These are phyloP conservation scores for Bombylius discolor DNA, from an alignment of 2,888 invertebrate genomes.

Conservation along the genomic window DNA sequence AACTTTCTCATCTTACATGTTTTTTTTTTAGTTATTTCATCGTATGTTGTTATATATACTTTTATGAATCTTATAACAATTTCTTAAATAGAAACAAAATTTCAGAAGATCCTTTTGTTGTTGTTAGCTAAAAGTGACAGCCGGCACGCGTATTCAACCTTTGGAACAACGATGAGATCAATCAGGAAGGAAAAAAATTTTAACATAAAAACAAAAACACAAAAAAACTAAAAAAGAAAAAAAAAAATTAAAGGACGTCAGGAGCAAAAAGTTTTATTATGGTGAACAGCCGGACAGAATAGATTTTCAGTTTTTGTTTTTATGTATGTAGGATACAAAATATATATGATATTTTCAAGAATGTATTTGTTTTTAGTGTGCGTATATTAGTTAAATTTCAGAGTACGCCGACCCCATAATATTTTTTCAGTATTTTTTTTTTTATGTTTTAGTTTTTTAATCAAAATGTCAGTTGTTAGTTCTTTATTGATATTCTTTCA, in stretches of 20 bases:
- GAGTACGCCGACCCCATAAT: background rate
- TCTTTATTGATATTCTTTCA: too few species aligned
- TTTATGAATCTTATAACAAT: too few species aligned
- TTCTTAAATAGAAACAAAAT: too few species aligned
- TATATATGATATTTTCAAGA: background rate
- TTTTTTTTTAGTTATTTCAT: too few species aligned
- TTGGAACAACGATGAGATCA: slow-evolving; percentile 2
- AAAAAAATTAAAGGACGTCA: background rate
- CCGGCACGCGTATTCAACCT: slow-evolving; percentile 6
- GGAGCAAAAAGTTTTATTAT: background rate
- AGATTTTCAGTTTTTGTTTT: background rate
- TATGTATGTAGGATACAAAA: background rate
- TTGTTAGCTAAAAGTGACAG: background rate
- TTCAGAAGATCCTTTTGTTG: background rate
- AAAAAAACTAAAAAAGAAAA: too few species aligned
- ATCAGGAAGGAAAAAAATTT: background rate
- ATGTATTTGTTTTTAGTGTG: background rate
- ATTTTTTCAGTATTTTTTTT: too few species aligned
- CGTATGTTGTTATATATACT: too few species aligned
- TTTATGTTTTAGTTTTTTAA: background rate
- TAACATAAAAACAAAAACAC: background rate
- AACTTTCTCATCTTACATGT: too few species aligned
- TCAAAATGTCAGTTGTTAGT: background rate
- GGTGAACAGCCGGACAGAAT: background rate
- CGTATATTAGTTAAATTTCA: background rate